Conservation (phyloP, 2,888 invertebrate genomes). For the Lottia scabra region DNA sequence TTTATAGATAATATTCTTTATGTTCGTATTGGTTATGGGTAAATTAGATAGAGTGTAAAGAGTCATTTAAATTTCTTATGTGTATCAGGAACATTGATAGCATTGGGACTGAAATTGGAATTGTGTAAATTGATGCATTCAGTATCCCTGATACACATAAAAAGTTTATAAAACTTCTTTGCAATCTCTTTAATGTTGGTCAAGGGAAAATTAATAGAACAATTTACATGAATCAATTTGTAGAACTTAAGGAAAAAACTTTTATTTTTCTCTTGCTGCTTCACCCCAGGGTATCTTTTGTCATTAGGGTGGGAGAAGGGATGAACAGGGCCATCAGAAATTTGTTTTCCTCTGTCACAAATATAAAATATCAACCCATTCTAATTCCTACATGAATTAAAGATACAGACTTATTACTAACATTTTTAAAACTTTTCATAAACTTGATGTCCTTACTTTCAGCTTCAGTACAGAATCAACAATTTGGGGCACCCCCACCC, state of each 20-base stretch:
- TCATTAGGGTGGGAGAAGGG: background rate
- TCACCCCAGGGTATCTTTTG: background rate
- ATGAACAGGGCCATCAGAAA: background rate
- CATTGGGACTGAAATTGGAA: too few species aligned
- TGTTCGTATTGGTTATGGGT: too few species aligned
- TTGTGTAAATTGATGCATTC: too few species aligned
- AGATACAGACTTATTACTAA: background rate
- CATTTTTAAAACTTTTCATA: background rate
- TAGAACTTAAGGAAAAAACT: background rate
- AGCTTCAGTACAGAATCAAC: conserved; percentile 29
- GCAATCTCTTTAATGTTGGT: too few species aligned
- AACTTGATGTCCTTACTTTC: background rate
- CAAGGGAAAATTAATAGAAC: too few species aligned
- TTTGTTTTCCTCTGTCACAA: background rate
- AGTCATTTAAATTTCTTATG: too few species aligned
- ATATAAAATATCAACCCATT: background rate
- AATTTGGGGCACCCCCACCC: conserved; percentile 50
- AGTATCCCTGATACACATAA: too few species aligned
- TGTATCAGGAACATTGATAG: too few species aligned
- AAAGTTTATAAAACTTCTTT: too few species aligned
- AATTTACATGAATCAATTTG: background rate
- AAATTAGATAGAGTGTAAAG: too few species aligned
- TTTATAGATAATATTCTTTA: too few species aligned
- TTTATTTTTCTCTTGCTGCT: background rate
- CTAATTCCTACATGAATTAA: background rate